Evolutionary conservation across 2,888 invertebrate genomes (phyloP).

Genomic region (Lomographa bimaculata): DNA sequence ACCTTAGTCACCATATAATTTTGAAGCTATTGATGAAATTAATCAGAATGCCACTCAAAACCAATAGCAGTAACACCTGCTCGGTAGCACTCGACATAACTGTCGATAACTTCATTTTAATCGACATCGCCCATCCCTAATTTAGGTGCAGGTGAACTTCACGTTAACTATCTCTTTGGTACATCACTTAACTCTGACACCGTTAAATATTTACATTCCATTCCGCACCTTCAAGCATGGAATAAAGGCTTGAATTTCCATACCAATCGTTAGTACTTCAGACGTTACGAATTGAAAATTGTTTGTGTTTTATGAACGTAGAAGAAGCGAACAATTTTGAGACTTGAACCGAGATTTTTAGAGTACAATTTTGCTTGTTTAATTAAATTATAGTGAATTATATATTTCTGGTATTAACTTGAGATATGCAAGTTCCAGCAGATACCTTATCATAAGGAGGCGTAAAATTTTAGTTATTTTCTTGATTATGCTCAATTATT

Average conservation of each 20-base stretch:
- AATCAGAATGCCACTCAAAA: too few species aligned
- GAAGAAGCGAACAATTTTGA: constrained; percentile 1
- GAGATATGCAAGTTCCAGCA: constrained; percentile 2
- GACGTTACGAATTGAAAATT: neutral
- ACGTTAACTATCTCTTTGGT: constrained; percentile 61
- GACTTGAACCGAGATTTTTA: neutral
- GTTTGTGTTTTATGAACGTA: constrained; percentile 11
- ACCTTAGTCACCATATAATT: too few species aligned
- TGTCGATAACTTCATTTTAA: constrained; percentile 9
- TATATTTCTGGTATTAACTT: constrained; percentile 13
- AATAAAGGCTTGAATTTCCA: too few species aligned
- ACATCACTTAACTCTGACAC: constrained; percentile 52
- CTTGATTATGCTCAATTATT: neutral
- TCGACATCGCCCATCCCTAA: constrained; percentile 38
- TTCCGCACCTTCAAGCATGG: too few species aligned
- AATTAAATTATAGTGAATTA: constrained; percentile 12
- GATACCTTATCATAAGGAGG: constrained; percentile 5
- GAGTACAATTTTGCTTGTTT: constrained; percentile 2
- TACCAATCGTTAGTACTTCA: neutral
- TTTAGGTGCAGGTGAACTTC: constrained; percentile 53
- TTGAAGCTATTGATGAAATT: too few species aligned
- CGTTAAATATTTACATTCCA: constrained; percentile 17
- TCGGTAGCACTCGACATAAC: too few species aligned
- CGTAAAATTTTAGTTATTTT: constrained; percentile 6
- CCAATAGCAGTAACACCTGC: too few species aligned